phyloP scores from a whole-genome alignment of 2,888 invertebrate species.

The Lysandra bellargus region DNA sequence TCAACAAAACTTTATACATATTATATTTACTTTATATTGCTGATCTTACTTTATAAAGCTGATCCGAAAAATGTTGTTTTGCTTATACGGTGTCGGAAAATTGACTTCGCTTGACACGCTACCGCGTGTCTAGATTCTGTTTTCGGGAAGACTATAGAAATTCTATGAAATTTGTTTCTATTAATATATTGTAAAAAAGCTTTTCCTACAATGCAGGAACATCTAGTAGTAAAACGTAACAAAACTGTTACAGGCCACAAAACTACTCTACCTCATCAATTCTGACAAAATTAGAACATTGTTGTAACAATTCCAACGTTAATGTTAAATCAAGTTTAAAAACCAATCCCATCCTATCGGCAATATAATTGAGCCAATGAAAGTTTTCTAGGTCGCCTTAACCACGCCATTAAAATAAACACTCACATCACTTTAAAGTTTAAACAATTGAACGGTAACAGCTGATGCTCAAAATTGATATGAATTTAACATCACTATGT shows the following conservation, averaged over 20 bases:
- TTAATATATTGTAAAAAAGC: not conserved
- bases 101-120: too few relatives aligned
- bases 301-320: not conserved
- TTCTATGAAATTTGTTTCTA: too few relatives aligned
- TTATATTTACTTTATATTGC: too few relatives aligned
- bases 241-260: not conserved
- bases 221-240: not conserved
- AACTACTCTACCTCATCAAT: not conserved
- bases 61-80: too few relatives aligned
- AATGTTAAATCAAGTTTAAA: not conserved
- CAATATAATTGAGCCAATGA: slow-evolving; percentile 3
- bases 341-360: not conserved
- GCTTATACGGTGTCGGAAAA: too few relatives aligned
- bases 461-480: not conserved
- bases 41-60: too few relatives aligned
- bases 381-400: slow-evolving; percentile 13
- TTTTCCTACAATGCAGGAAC: not conserved
- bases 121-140: too few relatives aligned
- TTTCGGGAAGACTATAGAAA: too few relatives aligned
- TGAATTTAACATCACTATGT: not conserved
- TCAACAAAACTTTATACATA: too few relatives aligned
- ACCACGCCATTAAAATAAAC: slow-evolving; percentile 22
- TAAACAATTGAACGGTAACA: slow-evolving; percentile 8
- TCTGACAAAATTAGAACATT: not conserved
- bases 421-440: not conserved